Base-by-base conservation (phyloP, 1,140 invertebrate species). In the Drosophila orena region DNA sequence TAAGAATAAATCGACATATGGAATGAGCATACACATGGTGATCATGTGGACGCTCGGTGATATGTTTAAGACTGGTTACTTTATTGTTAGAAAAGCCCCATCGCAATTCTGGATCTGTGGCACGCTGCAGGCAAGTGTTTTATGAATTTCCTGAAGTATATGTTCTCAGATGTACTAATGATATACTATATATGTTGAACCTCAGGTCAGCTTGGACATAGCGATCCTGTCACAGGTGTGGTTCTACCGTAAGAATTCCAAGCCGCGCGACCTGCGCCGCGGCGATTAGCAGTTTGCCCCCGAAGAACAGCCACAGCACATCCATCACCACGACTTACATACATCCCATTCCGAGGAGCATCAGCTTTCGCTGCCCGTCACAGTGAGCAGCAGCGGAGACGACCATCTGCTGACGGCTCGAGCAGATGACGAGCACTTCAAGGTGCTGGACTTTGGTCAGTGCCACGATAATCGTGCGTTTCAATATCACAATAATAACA, bases 71-170 rank as follows among this genome's bases (percentile, higher is more conserved):
- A 99, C 98, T 69, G 94, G 95, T 54, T 99, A 99, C 92, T 99
- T 99, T 93, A 94, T 99, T 62, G 91, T 98, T 56, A 94, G 97
- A 77, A 94, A 96, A 72, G 97, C 98, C 11, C 98, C 99, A 1
- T 93, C 96, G 34, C 99, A 99, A 92, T 99, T 99, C 93, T 97
- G 96, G 95, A 94, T 99, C 42, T 99, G 99, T 93, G 98, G 98
- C 60, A 94, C 95, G 74, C 94, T 99, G 56, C 99, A 99, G 94
- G 97, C 98, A 34, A 43, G 93, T 94, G 44, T 7, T 34, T 22
- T 8, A 1, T 30, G 10, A 0, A 30, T 30, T 30, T 8, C 2
- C 2, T 10, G 6, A 22, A 35, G 2, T 17, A n/a, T 17, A 58
- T 2, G 22, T 17, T 0, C 22, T 42, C 17, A 30, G 8, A 30